phyloP scores from a whole-genome alignment of 2,797 vertebrate genomes.

The Sebastes paucispinis region DNA sequence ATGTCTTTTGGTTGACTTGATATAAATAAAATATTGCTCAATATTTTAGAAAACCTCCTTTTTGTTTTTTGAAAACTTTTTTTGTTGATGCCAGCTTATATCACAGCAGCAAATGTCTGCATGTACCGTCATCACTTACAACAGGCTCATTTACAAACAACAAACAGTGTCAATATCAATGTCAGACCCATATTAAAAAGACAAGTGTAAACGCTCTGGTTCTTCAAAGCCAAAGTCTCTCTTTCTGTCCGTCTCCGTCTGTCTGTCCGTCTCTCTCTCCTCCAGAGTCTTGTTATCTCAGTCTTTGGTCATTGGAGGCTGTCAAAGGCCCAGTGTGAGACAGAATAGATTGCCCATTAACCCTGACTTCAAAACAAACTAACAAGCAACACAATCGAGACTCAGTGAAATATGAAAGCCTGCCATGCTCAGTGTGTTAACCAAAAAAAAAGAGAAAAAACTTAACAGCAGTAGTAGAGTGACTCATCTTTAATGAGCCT shows the following conservation, averaged over 20 bases:
- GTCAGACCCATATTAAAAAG: not conserved
- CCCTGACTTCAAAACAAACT: conserved; percentile 64
- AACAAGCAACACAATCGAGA: conserved; percentile 50
- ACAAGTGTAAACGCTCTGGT: not conserved
- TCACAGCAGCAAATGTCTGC: not conserved
- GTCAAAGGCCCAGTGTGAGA: conserved; percentile 50
- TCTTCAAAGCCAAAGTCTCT: not conserved
- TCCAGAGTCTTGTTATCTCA: conserved; percentile 72
- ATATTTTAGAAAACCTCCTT: not conserved
- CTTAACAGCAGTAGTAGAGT: not conserved
- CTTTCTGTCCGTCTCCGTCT: not conserved
- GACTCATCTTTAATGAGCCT: conserved; percentile 44
- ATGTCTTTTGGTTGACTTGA: not conserved
- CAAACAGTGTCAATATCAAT: not conserved
- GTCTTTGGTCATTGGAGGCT: conserved; percentile 66
- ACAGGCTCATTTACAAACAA: not conserved
- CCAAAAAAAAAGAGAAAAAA: not conserved
- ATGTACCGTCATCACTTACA: not conserved
- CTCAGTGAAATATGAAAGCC: conserved; percentile 19
- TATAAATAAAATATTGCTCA: not conserved
- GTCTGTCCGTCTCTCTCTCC: conserved; percentile 15
- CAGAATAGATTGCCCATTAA: conserved; percentile 48
- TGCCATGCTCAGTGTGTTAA: not conserved
- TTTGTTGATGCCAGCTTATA: not conserved
- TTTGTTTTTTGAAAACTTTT: not conserved